Conservation (phyloP, 1,140 invertebrate genomes). For the Meloidogyne hapla region DNA sequence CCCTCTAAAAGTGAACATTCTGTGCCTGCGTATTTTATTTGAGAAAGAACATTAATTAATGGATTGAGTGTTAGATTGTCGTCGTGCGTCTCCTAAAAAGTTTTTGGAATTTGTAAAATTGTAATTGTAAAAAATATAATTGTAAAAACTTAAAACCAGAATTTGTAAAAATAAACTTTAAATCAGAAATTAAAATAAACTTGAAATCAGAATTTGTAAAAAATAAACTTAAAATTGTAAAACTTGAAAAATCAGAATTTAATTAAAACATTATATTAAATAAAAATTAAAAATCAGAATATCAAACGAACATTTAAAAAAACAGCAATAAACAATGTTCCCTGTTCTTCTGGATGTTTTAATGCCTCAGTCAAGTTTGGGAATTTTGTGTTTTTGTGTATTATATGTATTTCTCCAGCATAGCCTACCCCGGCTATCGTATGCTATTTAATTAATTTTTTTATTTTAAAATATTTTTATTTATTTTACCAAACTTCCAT, state of each 20-base stretch:
- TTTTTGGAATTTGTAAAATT: too few species aligned
- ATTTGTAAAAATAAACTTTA: neutral
- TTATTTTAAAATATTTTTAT: neutral
- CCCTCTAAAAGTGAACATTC: constrained; percentile 43
- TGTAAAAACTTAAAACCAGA: neutral
- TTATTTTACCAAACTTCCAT: constrained; percentile 43
- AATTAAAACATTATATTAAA: neutral
- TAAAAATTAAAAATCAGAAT: neutral
- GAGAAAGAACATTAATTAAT: constrained; percentile 53
- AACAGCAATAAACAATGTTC: constrained; percentile 55
- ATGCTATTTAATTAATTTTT: constrained; percentile 41
- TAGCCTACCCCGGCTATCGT: constrained; percentile 62
- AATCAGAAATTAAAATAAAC: neutral
- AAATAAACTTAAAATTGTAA: neutral
- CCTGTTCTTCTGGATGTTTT: constrained; percentile 58
- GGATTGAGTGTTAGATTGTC: constrained; percentile 56
- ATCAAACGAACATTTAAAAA: constrained; percentile 55
- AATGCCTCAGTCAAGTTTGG: constrained; percentile 51
- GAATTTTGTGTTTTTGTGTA: constrained; percentile 62
- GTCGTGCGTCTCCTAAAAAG: constrained; percentile 56
- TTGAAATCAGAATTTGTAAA: neutral
- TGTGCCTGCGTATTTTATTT: constrained; percentile 53
- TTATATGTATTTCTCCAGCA: constrained; percentile 52
- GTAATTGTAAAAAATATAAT: too few species aligned
- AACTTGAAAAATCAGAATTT: neutral